Percentiles rank a stretch among this genome's conserved stretches.
phyloP scores from a whole-genome alignment of 2,797 vertebrate species.

The Pangasius djambal region DNA sequence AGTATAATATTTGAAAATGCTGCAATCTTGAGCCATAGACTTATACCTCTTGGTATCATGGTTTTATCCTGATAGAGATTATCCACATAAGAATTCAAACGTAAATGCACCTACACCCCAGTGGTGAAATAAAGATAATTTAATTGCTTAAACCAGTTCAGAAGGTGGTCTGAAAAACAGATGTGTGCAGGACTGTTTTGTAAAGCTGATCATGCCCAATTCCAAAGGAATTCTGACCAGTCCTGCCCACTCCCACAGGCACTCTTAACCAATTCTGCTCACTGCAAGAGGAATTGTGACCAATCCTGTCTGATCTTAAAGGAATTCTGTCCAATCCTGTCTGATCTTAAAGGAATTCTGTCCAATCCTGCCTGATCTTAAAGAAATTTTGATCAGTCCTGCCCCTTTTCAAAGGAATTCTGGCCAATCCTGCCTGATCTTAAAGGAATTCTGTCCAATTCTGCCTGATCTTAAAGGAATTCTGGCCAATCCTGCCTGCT shows the following conservation, averaged over 20 bases:
- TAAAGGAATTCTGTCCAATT: neutral
- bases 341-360: neutral
- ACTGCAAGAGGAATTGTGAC: neutral
- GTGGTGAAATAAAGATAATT: neutral
- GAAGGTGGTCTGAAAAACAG: neutral
- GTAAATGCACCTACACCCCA: neutral
- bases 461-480: rapidly evolving
- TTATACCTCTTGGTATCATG: neutral
- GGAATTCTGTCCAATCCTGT: neutral
- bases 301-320: too few relatives aligned
- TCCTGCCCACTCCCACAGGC: neutral
- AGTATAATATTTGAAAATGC: neutral
- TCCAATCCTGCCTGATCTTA: neutral
- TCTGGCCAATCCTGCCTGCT: too few relatives aligned
- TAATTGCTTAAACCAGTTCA: neutral
- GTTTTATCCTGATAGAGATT: neutral
- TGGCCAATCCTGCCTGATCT: neutral
- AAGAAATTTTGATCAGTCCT: neutral
- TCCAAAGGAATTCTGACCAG: neutral
- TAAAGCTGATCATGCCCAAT: neutral
- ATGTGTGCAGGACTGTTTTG: neutral
- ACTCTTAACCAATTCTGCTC: neutral
- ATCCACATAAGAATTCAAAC: neutral
- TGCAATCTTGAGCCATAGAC: neutral
- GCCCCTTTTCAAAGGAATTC: neutral